Conservation (phyloP, 2,797 vertebrate species). For the Ceyx erithaca region DNA sequence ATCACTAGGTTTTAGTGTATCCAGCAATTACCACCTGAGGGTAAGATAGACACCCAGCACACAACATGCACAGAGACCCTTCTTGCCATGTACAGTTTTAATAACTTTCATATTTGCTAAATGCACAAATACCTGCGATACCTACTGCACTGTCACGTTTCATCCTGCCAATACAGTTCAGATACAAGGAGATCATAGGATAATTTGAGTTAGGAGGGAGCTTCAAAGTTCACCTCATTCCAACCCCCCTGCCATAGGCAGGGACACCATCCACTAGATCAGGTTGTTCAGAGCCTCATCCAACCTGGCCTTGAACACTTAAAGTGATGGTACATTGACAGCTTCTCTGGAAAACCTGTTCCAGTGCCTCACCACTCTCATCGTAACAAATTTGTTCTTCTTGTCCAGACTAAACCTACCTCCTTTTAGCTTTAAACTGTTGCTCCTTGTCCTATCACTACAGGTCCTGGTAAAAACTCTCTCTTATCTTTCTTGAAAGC, state of each 20-base stretch:
- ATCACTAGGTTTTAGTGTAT: conserved; percentile 44
- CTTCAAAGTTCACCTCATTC: not conserved
- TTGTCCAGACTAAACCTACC: not conserved
- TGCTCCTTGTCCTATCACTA: not conserved
- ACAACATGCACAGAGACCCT: not conserved
- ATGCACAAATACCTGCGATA: conserved; percentile 37
- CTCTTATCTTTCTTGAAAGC: not conserved
- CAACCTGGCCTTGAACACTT: not conserved
- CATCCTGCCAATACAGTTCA: not conserved
- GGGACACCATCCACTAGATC: not conserved
- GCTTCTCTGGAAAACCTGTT: not conserved
- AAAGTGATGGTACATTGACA: not conserved
- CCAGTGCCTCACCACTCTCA: not conserved
- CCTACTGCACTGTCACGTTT: not conserved
- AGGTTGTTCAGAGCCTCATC: not conserved
- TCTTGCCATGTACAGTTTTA: not conserved
- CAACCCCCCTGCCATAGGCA: not conserved
- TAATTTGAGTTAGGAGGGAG: not conserved
- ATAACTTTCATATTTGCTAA: conserved; percentile 15
- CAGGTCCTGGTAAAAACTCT: not conserved
- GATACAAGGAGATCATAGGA: not conserved
- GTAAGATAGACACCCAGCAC: not conserved
- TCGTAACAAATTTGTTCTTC: not conserved
- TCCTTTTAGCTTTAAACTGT: not conserved
- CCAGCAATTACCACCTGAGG: conserved; percentile 17